Conservation (phyloP, 2,888 invertebrate species). For the Cryptocephalus primarius region DNA sequence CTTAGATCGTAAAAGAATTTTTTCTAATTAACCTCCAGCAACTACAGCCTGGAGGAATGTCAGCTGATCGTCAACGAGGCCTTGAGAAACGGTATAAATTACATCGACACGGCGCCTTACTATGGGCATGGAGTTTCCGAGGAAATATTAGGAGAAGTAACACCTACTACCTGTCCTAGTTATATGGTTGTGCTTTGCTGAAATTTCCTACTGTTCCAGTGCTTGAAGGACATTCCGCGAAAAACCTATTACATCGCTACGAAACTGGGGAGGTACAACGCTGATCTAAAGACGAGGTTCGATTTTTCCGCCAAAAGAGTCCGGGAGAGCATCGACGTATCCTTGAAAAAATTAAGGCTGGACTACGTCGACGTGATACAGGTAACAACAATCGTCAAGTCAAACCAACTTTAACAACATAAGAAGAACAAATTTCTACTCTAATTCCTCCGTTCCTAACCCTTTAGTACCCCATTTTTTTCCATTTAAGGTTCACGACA, state of each 20-base stretch:
- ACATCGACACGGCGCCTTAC: constrained; percentile 86
- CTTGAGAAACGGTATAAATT: constrained; percentile 74
- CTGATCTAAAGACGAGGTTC: constrained; percentile 62
- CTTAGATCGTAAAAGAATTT: too few species aligned
- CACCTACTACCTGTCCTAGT: too few species aligned
- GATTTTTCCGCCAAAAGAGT: constrained; percentile 75
- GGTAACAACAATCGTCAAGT: constrained; percentile 49
- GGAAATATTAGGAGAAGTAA: constrained; percentile 65
- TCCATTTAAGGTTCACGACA: constrained; percentile 78
- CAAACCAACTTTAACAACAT: too few species aligned
- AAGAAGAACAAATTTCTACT: background rate
- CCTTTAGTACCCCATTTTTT: background rate
- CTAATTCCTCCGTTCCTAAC: too few species aligned
- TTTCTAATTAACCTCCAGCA: constrained; percentile 38
- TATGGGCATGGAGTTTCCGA: constrained; percentile 87
- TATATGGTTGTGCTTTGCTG: too few species aligned
- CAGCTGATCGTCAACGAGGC: constrained; percentile 59
- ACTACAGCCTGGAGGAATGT: constrained; percentile 53
- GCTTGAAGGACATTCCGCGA: constrained; percentile 67
- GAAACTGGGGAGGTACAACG: constrained; percentile 80
- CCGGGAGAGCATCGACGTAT: constrained; percentile 61
- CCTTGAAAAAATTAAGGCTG: constrained; percentile 59
- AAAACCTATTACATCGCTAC: constrained; percentile 80
- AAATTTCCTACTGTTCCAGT: constrained; percentile 38
- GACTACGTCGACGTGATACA: constrained; percentile 84